These are phyloP conservation scores for Rhagophthalmus giganteus DNA, from an alignment of 2,888 invertebrate species.

Conservation along the genomic window DNA sequence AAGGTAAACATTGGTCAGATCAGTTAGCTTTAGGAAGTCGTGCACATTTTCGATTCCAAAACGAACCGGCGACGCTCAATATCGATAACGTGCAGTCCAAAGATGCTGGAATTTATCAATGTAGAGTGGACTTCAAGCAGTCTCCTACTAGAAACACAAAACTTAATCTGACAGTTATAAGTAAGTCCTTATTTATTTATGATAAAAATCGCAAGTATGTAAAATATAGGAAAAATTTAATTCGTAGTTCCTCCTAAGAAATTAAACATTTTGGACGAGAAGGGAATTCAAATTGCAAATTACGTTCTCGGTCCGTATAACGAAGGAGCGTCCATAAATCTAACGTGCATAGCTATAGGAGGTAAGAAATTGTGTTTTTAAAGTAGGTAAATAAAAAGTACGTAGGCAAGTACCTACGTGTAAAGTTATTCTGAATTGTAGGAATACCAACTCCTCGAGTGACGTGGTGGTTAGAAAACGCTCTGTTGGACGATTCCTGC, in stretches of 20 bases:
- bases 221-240: neutral
- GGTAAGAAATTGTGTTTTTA: constrained; percentile 5
- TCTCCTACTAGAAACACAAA: constrained; percentile 84
- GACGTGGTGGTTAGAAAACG: constrained; percentile 76
- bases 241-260: constrained; percentile 15
- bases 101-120: constrained; percentile 83
- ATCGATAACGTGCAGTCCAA: constrained; percentile 72
- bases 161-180: constrained; percentile 85
- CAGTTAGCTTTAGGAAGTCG: constrained; percentile 72
- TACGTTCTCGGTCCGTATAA: constrained; percentile 13
- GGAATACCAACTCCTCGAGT: constrained; percentile 73
- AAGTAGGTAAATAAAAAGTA: neutral
- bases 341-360: constrained; percentile 12
- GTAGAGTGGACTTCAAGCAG: constrained; percentile 87
- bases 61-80: constrained; percentile 74
- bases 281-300: constrained; percentile 3
- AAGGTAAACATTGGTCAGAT: constrained; percentile 83
- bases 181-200: constrained; percentile 63
- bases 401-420: no score
- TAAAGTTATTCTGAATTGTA: no score
- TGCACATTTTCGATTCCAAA: constrained; percentile 75
- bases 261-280: constrained; percentile 10
- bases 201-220: neutral
- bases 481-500: constrained; percentile 68
- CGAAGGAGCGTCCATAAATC: constrained; percentile 10